Evolutionary conservation across 2,113 vertebrate genomes (phyloP), one percentile per base, ranked within the genome.

Genomic region (Rana temporaria): DNA sequence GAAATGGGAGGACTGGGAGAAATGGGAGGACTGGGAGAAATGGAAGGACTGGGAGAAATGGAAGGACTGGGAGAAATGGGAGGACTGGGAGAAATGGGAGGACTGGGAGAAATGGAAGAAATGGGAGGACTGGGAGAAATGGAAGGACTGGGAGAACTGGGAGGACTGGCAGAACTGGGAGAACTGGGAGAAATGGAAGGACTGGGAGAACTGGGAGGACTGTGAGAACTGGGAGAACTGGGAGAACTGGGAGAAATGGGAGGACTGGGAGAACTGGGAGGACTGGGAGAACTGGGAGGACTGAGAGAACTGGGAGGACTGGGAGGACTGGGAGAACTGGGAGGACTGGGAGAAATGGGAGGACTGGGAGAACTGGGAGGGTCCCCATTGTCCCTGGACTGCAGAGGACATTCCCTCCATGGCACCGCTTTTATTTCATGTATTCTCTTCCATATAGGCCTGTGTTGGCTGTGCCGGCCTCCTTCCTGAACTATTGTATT

Each of bases 231-330:
- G n/a, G n/a, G n/a, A n/a, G n/a, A n/a, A n/a, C n/a, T n/a, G n/a
- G 94, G 97, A 99, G 91, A 97, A 99, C 87, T 99, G 98, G 98
- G 98, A 99, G 91, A 96, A 93, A 97, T 99, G 98, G 98, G 99
- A 98, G 17, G 9, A 24, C 22, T 19, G n/a, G n/a, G n/a, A n/a
- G n/a, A n/a, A n/a, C n/a, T n/a, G n/a, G n/a, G n/a, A n/a, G n/a
- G n/a, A n/a, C n/a, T 99, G 98, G 98, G 98, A 99, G 91, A 96
- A 93, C 97, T 99, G 98, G 98, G 99, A 98, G 17, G 9, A 24
- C 22, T 19, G n/a, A n/a, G 97, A 99, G 91, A 97, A 99, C 87
- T 99, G 98, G 98, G 98, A 99, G 91, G 96, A 93, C 97, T 99
- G 98, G 98, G 99, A 98, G 17, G 9, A 24, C 22, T 99, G 98